Percentiles rank a stretch among this genome's conserved stretches.
These are phyloP conservation scores for Lindbergichthys nudifrons DNA, from an alignment of 2,797 vertebrate genomes.

Conservation along the genomic window DNA sequence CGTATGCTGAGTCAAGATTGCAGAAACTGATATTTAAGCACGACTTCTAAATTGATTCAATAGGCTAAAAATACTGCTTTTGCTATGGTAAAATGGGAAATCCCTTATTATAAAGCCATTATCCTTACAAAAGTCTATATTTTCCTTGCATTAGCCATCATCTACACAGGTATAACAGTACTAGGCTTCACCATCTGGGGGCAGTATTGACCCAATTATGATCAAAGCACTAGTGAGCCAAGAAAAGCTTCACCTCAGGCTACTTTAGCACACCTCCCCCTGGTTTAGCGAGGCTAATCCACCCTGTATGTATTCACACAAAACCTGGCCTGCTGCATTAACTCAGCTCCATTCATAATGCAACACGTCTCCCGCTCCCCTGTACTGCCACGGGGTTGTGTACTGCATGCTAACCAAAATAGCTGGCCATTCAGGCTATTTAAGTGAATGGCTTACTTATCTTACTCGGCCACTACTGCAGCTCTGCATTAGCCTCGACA, in stretches of 20 bases:
- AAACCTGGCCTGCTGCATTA: slow-evolving; percentile 51
- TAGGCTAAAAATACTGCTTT: background rate
- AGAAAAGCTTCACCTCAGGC: slow-evolving; percentile 64
- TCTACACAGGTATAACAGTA: background rate
- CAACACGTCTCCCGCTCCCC: slow-evolving; percentile 24
- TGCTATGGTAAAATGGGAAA: background rate
- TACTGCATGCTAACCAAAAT: slow-evolving; percentile 42
- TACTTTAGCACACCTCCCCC: slow-evolving; percentile 49
- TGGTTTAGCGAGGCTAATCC: slow-evolving; percentile 67
- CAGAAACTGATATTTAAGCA: slow-evolving; percentile 13
- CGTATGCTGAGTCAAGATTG: slow-evolving; percentile 59
- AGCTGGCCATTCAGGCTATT: slow-evolving; percentile 42
- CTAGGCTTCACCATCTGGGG: slow-evolving; percentile 66
- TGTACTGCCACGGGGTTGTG: slow-evolving; percentile 36
- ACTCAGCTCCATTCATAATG: slow-evolving; percentile 49
- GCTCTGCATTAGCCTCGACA: slow-evolving; percentile 22
- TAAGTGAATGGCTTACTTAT: slow-evolving; percentile 44
- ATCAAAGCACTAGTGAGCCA: slow-evolving; percentile 24
- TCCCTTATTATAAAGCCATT: background rate
- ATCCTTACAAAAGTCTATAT: background rate
- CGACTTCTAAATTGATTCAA: background rate
- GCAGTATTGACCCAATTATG: slow-evolving; percentile 60
- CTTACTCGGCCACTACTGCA: slow-evolving; percentile 10
- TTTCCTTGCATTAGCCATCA: background rate
- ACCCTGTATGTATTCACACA: slow-evolving; percentile 48